phyloP scores from a whole-genome alignment of 2,888 invertebrate species.

The Rhaphigaster nebulosa region DNA sequence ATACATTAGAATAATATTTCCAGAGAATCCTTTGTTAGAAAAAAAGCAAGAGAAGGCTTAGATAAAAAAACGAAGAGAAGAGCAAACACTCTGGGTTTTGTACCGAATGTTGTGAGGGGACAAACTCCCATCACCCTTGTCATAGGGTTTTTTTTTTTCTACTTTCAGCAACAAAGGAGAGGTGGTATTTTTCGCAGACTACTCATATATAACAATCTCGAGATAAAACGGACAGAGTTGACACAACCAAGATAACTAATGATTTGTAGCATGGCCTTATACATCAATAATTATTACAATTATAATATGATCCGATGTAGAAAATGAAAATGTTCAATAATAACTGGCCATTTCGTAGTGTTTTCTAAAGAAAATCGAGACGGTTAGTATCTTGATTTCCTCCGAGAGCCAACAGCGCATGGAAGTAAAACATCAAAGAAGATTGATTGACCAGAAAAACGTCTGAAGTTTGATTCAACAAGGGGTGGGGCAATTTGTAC shows the following conservation, averaged over 20 bases:
- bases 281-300: not conserved
- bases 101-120: not conserved
- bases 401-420: not conserved
- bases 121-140: not conserved
- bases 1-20: too few species aligned
- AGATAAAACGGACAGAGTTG: not conserved
- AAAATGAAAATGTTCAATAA: not conserved
- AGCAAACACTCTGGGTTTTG: not conserved
- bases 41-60: not conserved
- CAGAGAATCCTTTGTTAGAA: too few species aligned
- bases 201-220: not conserved
- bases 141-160: not conserved
- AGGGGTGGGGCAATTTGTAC: conserved; percentile 9
- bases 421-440: conserved; percentile 24
- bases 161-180: not conserved
- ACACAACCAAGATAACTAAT: not conserved
- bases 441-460: conserved; percentile 27
- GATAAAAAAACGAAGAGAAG: not conserved
- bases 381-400: not conserved
- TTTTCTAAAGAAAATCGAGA: not conserved
- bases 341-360: not conserved
- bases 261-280: not conserved
- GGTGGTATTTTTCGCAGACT: not conserved
- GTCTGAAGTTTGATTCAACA: conserved; percentile 43
- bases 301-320: not conserved